Conservation (phyloP, 92 coral and sea anemone genomes). For the Porites cylindrica region DNA sequence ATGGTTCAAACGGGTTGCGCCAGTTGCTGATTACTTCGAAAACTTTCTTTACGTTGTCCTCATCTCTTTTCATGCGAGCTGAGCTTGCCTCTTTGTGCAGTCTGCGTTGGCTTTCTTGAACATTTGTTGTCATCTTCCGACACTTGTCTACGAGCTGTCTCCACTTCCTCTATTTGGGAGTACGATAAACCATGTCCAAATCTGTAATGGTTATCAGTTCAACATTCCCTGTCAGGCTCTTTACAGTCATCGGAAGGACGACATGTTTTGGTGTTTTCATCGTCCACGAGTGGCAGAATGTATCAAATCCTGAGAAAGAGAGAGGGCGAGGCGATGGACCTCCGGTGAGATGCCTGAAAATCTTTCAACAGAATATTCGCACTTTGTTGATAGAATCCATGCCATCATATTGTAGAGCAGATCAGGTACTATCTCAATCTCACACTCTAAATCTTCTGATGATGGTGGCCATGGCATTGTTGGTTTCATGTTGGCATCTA, state of each 20-base stretch:
- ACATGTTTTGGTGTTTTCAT: constrained; percentile 37
- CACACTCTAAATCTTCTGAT: constrained; percentile 32
- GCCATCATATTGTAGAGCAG: not conserved
- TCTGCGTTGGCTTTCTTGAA: too few relatives aligned
- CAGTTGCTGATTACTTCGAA: too few relatives aligned
- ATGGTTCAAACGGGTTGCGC: too few relatives aligned
- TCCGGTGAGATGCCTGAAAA: constrained; percentile 29
- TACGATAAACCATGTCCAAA: constrained; percentile 59
- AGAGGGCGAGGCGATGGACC: constrained; percentile 26
- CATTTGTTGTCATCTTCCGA: too few relatives aligned
- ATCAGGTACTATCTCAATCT: not conserved
- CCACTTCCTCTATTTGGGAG: constrained; percentile 61
- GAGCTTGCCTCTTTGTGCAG: too few relatives aligned
- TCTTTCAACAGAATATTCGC: constrained; percentile 10
- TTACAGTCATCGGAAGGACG: constrained; percentile 55
- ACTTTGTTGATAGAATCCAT: constrained; percentile 56
- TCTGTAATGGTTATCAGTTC: constrained; percentile 39
- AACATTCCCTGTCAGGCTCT: constrained; percentile 64
- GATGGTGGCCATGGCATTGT: constrained; percentile 44
- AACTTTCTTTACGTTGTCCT: too few relatives aligned
- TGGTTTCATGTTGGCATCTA: constrained; percentile 42
- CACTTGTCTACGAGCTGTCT: constrained; percentile 45
- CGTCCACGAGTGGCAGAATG: constrained; percentile 58
- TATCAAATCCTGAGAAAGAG: not conserved
- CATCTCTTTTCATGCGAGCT: too few relatives aligned